A percentile compares a stretch with the other conserved stretches of the same genome.
Conservation (phyloP, 1,140 invertebrate genomes). For the Lycorma delicatula region DNA sequence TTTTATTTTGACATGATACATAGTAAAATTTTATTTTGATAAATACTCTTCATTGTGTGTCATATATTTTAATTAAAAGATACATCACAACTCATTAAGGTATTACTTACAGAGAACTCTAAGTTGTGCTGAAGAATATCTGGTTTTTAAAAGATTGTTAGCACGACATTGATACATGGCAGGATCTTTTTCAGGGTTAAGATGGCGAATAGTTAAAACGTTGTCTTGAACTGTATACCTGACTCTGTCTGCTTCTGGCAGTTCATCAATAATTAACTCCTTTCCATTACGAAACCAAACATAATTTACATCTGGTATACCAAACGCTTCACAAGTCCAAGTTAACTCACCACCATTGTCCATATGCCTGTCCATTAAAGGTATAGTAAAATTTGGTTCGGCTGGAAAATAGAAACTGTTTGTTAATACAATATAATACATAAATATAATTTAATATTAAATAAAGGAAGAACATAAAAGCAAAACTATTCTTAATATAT, state of each 20-base stretch:
- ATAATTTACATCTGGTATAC: conserved; percentile 88
- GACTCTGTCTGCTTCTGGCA: conserved; percentile 58
- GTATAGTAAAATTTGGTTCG: conserved; percentile 87
- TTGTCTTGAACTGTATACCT: conserved; percentile 78
- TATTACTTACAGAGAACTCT: conserved; percentile 60
- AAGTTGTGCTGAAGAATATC: conserved; percentile 81
- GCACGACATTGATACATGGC: conserved; percentile 97
- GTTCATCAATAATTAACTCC: conserved; percentile 44
- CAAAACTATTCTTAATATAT: no score
- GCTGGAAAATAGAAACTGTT: conserved; percentile 43
- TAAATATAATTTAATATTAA: no score
- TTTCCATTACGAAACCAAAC: conserved; percentile 85
- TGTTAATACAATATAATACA: no score
- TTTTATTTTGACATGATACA: no score
- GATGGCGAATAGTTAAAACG: conserved; percentile 69
- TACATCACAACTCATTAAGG: no score
- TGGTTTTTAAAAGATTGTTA: conserved; percentile 76
- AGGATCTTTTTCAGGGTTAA: conserved; percentile 70
- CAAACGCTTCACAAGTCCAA: conserved; percentile 93
- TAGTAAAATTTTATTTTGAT: no score
- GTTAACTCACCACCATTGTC: conserved; percentile 74
- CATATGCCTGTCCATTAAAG: conserved; percentile 78
- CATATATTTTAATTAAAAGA: no score
- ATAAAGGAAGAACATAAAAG: no score
- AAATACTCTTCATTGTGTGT: no score